Evolutionary conservation across 2,888 invertebrate genomes (phyloP).

Genomic region (Ophion slaviceki): DNA sequence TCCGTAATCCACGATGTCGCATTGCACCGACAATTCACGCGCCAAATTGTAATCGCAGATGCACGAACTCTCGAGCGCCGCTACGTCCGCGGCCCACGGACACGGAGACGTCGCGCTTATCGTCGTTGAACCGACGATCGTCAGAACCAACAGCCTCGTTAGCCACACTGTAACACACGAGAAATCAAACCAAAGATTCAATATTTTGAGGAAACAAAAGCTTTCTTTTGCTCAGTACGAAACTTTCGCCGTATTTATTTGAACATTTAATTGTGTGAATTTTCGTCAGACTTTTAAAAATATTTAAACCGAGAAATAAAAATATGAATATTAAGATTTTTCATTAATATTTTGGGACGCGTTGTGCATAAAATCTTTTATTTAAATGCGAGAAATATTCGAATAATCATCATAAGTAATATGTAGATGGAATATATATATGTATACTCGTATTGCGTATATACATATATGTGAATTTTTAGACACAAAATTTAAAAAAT

Average conservation of each 20-base stretch:
- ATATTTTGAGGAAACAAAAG: not conserved
- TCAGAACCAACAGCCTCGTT: constrained; percentile 65
- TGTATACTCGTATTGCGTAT: no score
- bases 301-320: no score
- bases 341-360: no score
- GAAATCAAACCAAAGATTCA: not conserved
- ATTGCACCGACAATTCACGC: constrained; percentile 94
- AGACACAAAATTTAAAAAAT: no score
- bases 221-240: no score
- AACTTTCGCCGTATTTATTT: constrained; percentile 21
- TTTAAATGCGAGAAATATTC: no score
- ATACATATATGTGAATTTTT: no score
- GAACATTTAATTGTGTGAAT: not conserved
- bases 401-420: no score
- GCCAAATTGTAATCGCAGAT: constrained; percentile 95
- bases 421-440: no score
- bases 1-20: constrained; percentile 94
- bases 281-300: no score
- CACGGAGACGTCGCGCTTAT: constrained; percentile 87
- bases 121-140: constrained; percentile 68
- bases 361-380: no score
- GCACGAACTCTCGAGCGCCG: constrained; percentile 92
- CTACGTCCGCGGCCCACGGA: constrained; percentile 91
- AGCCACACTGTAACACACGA: constrained; percentile 47
- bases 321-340: no score